phyloP scores from a whole-genome alignment of 2,888 invertebrate genomes.

The Eilema caniola region DNA sequence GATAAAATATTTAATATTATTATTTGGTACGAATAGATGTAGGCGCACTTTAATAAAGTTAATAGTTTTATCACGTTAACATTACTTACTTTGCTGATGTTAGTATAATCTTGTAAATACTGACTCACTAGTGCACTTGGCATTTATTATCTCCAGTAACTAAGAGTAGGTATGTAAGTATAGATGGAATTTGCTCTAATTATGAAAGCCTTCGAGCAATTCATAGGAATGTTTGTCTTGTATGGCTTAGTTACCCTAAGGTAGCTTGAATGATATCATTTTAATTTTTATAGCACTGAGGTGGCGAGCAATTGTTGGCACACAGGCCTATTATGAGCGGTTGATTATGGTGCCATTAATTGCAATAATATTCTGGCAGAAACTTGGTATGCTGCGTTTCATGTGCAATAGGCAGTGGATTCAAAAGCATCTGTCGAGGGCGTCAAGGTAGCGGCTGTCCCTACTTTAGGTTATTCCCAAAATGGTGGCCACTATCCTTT shows the following conservation, averaged over 20 bases:
- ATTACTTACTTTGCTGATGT: constrained; percentile 7
- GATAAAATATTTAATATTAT: too few relatives aligned
- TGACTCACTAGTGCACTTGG: constrained; percentile 28
- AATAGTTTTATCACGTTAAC: constrained; percentile 16
- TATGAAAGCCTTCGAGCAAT: constrained; percentile 18
- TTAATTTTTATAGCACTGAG: background rate
- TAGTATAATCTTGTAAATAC: constrained; percentile 22
- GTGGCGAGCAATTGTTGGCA: background rate
- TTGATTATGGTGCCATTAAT: background rate
- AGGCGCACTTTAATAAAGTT: background rate
- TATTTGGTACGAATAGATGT: background rate
- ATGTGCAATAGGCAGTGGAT: background rate
- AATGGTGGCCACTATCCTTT: too few relatives aligned
- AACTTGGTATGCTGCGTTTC: background rate
- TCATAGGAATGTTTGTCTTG: background rate
- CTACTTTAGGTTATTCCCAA: too few relatives aligned
- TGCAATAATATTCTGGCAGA: background rate
- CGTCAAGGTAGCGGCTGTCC: too few relatives aligned
- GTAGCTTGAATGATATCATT: background rate
- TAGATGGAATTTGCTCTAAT: constrained; percentile 23
- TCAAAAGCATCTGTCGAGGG: too few relatives aligned
- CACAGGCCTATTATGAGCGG: background rate
- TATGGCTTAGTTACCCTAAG: background rate
- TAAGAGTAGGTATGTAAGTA: background rate
- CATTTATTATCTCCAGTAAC: constrained; percentile 25